Conservation (phyloP, 2,113 vertebrate genomes). For the Hymenochirus boettgeri region DNA sequence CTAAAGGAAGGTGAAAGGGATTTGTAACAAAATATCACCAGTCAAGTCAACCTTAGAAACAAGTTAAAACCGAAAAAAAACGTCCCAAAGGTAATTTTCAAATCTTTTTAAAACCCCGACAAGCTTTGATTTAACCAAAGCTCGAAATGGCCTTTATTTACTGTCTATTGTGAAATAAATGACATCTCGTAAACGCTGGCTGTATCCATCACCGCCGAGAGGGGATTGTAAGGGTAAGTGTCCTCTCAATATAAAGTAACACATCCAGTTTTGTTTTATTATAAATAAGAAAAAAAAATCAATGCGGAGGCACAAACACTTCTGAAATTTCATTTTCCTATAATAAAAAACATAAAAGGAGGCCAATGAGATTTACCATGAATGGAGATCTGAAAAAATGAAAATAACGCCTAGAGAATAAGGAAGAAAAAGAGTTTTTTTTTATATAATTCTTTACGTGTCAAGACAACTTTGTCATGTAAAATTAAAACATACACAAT, state of each 20-base stretch:
- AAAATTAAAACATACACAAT: too few relatives aligned
- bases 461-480: too few relatives aligned
- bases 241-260: conserved; percentile 77
- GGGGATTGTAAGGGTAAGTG: conserved; percentile 72
- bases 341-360: conserved; percentile 70
- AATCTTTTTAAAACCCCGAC: conserved; percentile 88
- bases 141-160: conserved; percentile 95
- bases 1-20: conserved; percentile 43
- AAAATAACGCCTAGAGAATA: too few relatives aligned
- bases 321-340: conserved; percentile 78
- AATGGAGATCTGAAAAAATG: conserved; percentile 35
- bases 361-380: conserved; percentile 66
- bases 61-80: conserved; percentile 61
- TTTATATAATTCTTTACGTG: too few relatives aligned
- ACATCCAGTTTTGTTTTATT: conserved; percentile 69
- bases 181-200: conserved; percentile 84
- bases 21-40: conserved; percentile 55
- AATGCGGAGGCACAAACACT: conserved; percentile 75
- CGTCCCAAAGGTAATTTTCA: conserved; percentile 88
- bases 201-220: conserved; percentile 80
- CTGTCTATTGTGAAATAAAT: conserved; percentile 86
- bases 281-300: conserved; percentile 81
- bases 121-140: conserved; percentile 92
- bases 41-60: conserved; percentile 61
- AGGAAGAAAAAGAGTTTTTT: too few relatives aligned